phyloP scores from a whole-genome alignment of 2,888 invertebrate species.

The Aphodius sticticus region DNA sequence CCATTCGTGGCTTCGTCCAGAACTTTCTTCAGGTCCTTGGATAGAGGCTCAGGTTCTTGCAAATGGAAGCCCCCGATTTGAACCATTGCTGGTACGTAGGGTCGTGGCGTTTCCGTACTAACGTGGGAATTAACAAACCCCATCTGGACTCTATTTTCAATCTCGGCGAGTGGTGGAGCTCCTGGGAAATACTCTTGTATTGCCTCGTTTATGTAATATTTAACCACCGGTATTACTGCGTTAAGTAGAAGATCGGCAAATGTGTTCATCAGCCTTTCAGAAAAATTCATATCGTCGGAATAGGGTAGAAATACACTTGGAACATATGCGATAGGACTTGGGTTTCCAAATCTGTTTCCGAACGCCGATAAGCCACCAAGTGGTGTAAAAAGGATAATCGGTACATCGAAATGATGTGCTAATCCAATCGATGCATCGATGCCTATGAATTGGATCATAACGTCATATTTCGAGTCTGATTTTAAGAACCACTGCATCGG shows the following conservation, averaged over 20 bases:
- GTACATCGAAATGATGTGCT: slow-evolving; percentile 50
- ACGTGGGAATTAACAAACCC: slow-evolving; percentile 48
- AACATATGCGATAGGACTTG: slow-evolving; percentile 51
- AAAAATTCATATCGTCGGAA: slow-evolving; percentile 50
- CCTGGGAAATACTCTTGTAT: slow-evolving; percentile 43
- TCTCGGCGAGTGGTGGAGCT: slow-evolving; percentile 40
- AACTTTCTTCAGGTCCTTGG: slow-evolving; percentile 42
- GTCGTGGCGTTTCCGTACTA: slow-evolving; percentile 47
- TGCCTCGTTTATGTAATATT: slow-evolving; percentile 36
- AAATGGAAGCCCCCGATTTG: slow-evolving; percentile 51
- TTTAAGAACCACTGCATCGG: slow-evolving; percentile 5
- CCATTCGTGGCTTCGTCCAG: slow-evolving; percentile 45
- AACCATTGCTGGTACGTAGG: slow-evolving; percentile 50
- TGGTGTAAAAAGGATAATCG: slow-evolving; percentile 49
- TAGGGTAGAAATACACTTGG: slow-evolving; percentile 45
- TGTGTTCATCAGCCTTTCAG: slow-evolving; percentile 49
- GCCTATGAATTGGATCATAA: slow-evolving; percentile 49
- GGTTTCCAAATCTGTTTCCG: slow-evolving; percentile 48
- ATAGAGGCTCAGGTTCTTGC: slow-evolving; percentile 40
- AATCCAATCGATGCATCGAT: slow-evolving; percentile 52
- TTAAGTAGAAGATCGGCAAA: slow-evolving; percentile 25
- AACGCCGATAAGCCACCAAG: slow-evolving; percentile 41
- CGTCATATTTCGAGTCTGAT: slow-evolving; percentile 44
- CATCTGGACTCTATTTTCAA: slow-evolving; percentile 43
- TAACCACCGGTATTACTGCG: slow-evolving; percentile 18